Conservation (phyloP, 2,888 invertebrate species). For the Notocelia uddmanniana region DNA sequence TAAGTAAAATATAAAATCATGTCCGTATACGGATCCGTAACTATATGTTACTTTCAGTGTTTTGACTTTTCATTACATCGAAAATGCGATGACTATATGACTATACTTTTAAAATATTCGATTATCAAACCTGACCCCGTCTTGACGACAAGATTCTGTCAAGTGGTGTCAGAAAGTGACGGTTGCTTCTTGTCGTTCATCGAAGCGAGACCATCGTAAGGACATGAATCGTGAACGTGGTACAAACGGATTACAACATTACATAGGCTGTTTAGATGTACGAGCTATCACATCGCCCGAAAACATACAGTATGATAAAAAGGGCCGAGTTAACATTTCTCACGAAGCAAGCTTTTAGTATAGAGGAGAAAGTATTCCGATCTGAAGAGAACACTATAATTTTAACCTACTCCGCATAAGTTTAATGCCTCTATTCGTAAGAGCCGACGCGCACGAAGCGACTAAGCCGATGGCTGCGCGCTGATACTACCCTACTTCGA, state of each 20-base stretch:
- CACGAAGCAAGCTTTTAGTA: conserved; percentile 30
- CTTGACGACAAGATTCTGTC: neutral
- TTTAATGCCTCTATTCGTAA: conserved; percentile 36
- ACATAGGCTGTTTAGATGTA: conserved; percentile 21
- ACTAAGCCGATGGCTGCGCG: conserved; percentile 57
- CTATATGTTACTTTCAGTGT: conserved; percentile 25
- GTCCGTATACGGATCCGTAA: conserved; percentile 21
- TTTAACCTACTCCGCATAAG: conserved; percentile 41
- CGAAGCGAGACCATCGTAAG: neutral
- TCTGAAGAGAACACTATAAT: conserved; percentile 31
- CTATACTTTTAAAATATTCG: conserved; percentile 10
- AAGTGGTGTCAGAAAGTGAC: neutral
- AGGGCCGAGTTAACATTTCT: conserved; percentile 17
- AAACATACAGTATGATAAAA: conserved; percentile 6
- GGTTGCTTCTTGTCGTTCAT: neutral
- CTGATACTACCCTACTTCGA: conserved; percentile 79
- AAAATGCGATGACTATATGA: conserved; percentile 17
- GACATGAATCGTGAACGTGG: conserved; percentile 23
- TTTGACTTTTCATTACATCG: conserved; percentile 16
- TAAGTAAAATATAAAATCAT: conserved; percentile 38
- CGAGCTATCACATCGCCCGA: conserved; percentile 36
- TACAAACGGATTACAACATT: conserved; percentile 23
- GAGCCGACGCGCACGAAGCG: conserved; percentile 35
- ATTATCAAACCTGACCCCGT: neutral
- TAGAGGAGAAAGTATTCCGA: conserved; percentile 30